Evolutionary conservation across 2,797 vertebrate species (phyloP), one percentile per base, ranked within the genome.

Genomic region (Manis crassicaudata): DNA sequence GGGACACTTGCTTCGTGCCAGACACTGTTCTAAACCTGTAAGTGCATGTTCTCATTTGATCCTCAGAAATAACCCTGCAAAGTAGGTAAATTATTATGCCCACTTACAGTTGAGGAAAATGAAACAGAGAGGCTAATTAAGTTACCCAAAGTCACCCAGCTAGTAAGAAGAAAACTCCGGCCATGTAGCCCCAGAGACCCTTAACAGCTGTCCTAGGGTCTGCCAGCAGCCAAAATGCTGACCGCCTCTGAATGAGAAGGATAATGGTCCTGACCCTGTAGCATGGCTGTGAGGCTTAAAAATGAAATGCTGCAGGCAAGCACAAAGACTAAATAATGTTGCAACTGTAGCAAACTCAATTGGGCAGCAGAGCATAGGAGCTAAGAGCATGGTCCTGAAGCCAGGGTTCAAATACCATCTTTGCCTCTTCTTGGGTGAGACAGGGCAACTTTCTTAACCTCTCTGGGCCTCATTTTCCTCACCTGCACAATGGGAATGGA

Each of bases 41-140:
- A n/a, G 16, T n/a, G 43, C 56, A 52, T 3, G 4, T 73, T 68
- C 10, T 21, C 60, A 35, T 27, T 18, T 1, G 43, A 62, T 54
- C 35, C 63, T 52, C 4, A 63, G 50, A 90, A 73, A 54, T 3
- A 46, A 68, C 37, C 32, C 63, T 23, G 27, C 2, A 0, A 50
- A 37, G n/a, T 6, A 27, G 65, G 21, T 20, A 13, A 27, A 83
- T 35, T 2, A 18, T 25, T 21, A 25, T 35, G 52, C 6, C 8
- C 37, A 50, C 37, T 67, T 37, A 32, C 29, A 23, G 27, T 8
- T 54, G 32, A 83, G 35, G 21, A 46, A 85, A 46, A 14, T 17
- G 29, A 79, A 75, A 79, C 80, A 92, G 96, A 88, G 86, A 73
- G 70, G 60, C 23, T 70, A 40, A 18, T 56, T 54, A 75, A 76